phyloP scores from a whole-genome alignment of 1,140 invertebrate species.

The Helicoverpa armigera region DNA sequence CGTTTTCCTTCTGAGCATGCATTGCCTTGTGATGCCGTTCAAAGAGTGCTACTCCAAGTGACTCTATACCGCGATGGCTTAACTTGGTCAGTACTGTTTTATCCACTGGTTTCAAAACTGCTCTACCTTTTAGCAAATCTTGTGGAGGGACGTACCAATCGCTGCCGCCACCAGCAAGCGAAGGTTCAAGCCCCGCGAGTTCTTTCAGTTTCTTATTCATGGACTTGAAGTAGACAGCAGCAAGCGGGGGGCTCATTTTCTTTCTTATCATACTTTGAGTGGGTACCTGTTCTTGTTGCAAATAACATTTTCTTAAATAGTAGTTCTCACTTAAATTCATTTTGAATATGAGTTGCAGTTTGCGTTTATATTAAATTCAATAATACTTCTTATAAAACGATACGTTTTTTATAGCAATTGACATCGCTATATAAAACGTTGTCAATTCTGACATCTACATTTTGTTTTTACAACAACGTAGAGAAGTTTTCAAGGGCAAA shows the following conservation, averaged over 20 bases:
- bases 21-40: conserved; percentile 57
- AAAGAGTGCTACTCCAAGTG: conserved; percentile 45
- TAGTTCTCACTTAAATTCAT: conserved; percentile 76
- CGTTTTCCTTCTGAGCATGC: neutral
- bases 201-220: conserved; percentile 74
- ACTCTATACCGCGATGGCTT: conserved; percentile 68
- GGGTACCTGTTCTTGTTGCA: conserved; percentile 71
- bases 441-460: no score
- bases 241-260: conserved; percentile 70
- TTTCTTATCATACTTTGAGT: conserved; percentile 76
- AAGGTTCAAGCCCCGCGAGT: conserved; percentile 74
- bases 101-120: conserved; percentile 69
- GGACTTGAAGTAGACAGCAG: conserved; percentile 78
- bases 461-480: no score
- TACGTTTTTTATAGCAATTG: no score
- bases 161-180: conserved; percentile 73
- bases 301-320: conserved; percentile 74
- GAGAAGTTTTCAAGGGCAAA: no score
- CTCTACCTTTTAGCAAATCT: conserved; percentile 68
- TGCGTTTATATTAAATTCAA: no score
- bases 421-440: no score
- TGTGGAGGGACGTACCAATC: conserved; percentile 76
- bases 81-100: conserved; percentile 68
- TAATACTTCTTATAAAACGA: no score
- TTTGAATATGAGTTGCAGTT: neutral